Base-by-base conservation (phyloP, 2,113 vertebrate genomes). In the Vombatus ursinus region DNA sequence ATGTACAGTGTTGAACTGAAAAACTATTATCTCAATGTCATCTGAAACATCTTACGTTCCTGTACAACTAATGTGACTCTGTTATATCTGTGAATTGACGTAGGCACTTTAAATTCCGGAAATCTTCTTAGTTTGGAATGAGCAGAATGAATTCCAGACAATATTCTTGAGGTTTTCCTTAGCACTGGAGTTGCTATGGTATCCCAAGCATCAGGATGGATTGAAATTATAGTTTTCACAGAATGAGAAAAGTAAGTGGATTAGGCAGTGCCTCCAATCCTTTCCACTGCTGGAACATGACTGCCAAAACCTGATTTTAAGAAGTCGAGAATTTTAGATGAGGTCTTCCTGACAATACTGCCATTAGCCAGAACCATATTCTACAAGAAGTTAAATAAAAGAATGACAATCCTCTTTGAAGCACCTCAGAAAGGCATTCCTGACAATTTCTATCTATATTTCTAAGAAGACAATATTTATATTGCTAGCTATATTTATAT, bases 141-240 rank as follows among this genome's bases (percentile, higher is more conserved):
- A 92, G 48, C 91, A 96, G 9, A 95, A 90, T 47, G 47, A 93
- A 52, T 92, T 28, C 61, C 95, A 96, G 95, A 93, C 3, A 92
- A 96, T 94, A 97, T 93, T 96, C 89, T 95, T 97, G 57, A 95
- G 91, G 77, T 95, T 90, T 96, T 96, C 91, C 95, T 97, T 90
- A 93, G 94, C 54, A 97, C 92, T 1, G 61, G 94, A 77, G 0
- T 2, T 94, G 90, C 91, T 93, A 61, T 50, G n/a, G 97, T 95
- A 89, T 97, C 89, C 8, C 96, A 97, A 97, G 91, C n/a, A 93
- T 92, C 95, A 95, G 90, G 96, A 91, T 96, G 68, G 61, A 90
- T 96, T 96, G 90, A 54, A 96, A 94, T 92, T 96, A 10, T 52
- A 91, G 10, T 95, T 97, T 97, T 91, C 90, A 96, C 92, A 91